Percentiles rank a stretch among this genome's conserved stretches.
Conservation (phyloP, 2,113 vertebrate genomes). For the Pogona vitticeps region DNA sequence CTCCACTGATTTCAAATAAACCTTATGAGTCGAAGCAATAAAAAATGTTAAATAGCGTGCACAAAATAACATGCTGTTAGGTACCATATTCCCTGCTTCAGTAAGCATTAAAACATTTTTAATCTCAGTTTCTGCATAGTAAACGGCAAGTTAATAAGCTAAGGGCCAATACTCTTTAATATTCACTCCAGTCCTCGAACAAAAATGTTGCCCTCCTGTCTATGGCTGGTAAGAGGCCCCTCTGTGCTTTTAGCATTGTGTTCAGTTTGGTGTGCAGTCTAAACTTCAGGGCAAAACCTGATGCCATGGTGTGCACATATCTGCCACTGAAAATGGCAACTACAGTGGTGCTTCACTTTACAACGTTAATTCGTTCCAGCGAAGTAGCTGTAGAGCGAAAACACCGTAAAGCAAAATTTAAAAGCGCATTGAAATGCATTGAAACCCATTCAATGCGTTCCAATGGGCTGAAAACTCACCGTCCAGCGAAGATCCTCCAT, state of each 20-base stretch:
- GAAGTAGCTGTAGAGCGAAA: no score
- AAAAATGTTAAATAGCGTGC: slow-evolving; percentile 71
- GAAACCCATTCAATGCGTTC: no score
- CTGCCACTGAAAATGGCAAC: neutral
- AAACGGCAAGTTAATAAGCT: slow-evolving; percentile 68
- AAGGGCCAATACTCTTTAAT: slow-evolving; percentile 57
- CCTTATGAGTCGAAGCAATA: slow-evolving; percentile 60
- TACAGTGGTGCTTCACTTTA: no score
- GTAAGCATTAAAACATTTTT: slow-evolving; percentile 73
- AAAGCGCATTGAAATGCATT: no score
- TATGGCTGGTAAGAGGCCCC: slow-evolving; percentile 37
- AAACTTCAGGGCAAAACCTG: slow-evolving; percentile 40
- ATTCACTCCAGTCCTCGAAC: slow-evolving; percentile 34
- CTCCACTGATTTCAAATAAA: slow-evolving; percentile 74
- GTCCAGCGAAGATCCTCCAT: no score
- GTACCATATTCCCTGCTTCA: slow-evolving; percentile 68
- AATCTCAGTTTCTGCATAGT: slow-evolving; percentile 64
- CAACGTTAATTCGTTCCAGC: no score
- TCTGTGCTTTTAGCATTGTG: slow-evolving; percentile 46
- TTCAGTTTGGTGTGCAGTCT: slow-evolving; percentile 14
- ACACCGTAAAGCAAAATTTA: no score
- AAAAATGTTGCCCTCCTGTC: slow-evolving; percentile 24
- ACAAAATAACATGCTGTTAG: slow-evolving; percentile 71
- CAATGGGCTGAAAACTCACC: no score
- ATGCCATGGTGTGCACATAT: neutral